Base-by-base conservation (phyloP, 2,888 invertebrate genomes). In the Drosophila mettleri region DNA sequence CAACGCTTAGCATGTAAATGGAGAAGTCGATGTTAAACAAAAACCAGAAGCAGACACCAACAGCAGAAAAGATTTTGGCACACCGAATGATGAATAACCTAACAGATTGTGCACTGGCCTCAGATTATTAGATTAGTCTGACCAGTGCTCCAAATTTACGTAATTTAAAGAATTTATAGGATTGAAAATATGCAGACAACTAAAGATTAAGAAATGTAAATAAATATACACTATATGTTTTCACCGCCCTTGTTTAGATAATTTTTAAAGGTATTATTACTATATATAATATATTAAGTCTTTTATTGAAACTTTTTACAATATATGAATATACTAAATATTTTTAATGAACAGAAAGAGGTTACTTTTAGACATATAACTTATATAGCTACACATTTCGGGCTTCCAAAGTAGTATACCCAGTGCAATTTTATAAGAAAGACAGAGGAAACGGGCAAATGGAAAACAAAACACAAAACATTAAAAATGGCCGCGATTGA, bases 401-500 rank as follows among this genome's bases (percentile, higher is more conserved):
- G 27, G 45, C 12, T 16, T 12, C 6, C 16, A 45, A 45, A 27
- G 5, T 27, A 3, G 1, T 12, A 45, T 45, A 34, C 66, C 27
- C 22, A 14, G 12, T 24, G 63, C 34, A 43, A 34, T 34, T 29
- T 10, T 34, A 68, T 59, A 14, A n/a, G 49, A 58, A 48, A 39
- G 52, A 46, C 62, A 66, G 14, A 34, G 49, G n/a, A 49, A 22
- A 16, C n/a, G 34, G 6, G 53, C 38, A 20, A 63, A 59, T 51
- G 63, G 66, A 66, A 73, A 86, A 43, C 54, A 54, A 54, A 54
- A 54, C 33, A 81, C 82, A 85, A 87, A 81, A 82, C 82, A 85
- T 85, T 89, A 87, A 88, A 80, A 85, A 85, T 78, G 83, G 69
- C 69, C 65, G 55, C 86, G 81, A 83, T 88, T 83, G 89, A 87